phyloP scores from a whole-genome alignment of 2,113 vertebrate species.

The Bos taurus region DNA sequence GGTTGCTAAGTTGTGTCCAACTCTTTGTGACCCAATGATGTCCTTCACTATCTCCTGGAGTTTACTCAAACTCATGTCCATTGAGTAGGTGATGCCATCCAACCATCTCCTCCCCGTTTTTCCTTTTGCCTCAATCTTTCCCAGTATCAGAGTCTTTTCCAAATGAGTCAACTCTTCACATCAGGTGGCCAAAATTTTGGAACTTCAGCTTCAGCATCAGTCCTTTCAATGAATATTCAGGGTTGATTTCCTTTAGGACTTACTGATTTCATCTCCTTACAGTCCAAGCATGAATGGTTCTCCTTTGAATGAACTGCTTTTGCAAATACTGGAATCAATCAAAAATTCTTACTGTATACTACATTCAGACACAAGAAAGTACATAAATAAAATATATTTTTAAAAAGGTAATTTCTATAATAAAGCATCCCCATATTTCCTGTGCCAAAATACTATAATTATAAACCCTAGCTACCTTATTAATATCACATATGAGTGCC shows the following conservation, averaged over 20 bases:
- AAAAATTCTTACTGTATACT: not conserved
- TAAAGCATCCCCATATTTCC: not conserved
- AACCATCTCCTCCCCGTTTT: not conserved
- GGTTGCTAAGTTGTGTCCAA: not conserved
- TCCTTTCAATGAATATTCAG: not conserved
- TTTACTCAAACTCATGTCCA: not conserved
- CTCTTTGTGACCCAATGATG: not conserved
- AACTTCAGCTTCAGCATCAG: not conserved
- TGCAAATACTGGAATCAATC: not conserved
- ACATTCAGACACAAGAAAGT: not conserved
- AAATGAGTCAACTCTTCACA: not conserved
- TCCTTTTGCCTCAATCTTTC: not conserved
- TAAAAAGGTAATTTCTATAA: not conserved
- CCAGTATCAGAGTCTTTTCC: not conserved
- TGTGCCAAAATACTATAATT: not conserved
- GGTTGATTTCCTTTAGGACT: not conserved
- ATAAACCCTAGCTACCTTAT: not conserved
- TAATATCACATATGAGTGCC: not conserved
- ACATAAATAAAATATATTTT: not conserved
- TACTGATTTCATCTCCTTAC: not conserved
- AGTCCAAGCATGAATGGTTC: not conserved
- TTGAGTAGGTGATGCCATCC: not conserved
- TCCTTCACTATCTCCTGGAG: not conserved
- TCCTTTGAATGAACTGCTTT: not conserved
- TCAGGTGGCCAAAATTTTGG: not conserved